A percentile compares a stretch with the other conserved stretches of the same genome.
phyloP scores from a whole-genome alignment of 2,113 vertebrate genomes.

The Morone chrysops region DNA sequence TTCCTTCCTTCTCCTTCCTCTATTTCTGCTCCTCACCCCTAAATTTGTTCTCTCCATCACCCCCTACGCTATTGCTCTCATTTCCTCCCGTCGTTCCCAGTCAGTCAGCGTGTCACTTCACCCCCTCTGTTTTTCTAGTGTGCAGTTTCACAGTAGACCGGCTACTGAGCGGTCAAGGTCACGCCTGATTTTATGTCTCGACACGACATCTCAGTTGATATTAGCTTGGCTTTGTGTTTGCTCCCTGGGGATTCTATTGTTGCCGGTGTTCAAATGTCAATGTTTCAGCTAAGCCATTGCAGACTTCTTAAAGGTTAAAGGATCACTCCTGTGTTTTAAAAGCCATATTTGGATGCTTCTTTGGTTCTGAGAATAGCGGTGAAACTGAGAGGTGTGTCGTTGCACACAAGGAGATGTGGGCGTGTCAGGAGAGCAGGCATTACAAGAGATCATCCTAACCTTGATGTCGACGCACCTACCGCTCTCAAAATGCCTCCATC shows the following conservation, averaged over 20 bases:
- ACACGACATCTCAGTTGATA: slow-evolving; percentile 43
- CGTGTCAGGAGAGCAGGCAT: not conserved
- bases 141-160: slow-evolving; percentile 63
- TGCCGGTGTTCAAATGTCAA: slow-evolving; percentile 31
- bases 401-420: not conserved
- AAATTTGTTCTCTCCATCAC: slow-evolving; percentile 15
- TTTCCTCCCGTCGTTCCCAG: slow-evolving; percentile 60
- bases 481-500: not conserved
- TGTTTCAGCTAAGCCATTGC: slow-evolving; percentile 24
- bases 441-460: not conserved
- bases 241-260: slow-evolving; percentile 20
- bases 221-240: slow-evolving; percentile 28
- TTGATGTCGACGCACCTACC: not conserved
- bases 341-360: not conserved
- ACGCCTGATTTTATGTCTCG: slow-evolving; percentile 57
- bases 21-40: slow-evolving; percentile 6
- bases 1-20: slow-evolving; percentile 28
- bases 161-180: slow-evolving; percentile 71
- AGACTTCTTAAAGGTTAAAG: slow-evolving; percentile 14
- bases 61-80: slow-evolving; percentile 21
- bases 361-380: not conserved
- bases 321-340: slow-evolving; percentile 8
- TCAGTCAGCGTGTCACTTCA: slow-evolving; percentile 51
- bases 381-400: no score
- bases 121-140: slow-evolving; percentile 70